Conservation (phyloP, 2,888 invertebrate species). For the Scelioninae gen. 1 region DNA sequence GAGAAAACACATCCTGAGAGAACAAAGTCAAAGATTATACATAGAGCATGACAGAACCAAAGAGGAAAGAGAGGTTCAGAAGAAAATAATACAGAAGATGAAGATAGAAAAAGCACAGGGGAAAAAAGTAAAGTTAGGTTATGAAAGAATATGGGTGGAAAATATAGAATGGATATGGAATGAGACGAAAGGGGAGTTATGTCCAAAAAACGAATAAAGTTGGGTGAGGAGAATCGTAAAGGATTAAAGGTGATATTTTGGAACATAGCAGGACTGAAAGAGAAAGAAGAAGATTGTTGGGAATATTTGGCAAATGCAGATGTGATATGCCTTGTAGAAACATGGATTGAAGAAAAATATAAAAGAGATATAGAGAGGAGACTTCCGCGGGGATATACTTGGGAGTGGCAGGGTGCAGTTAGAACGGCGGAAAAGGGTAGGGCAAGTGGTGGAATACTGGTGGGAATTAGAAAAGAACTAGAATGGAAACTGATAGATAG, state of each 20-base stretch:
- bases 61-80: conserved; percentile 21
- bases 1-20: conserved; percentile 1
- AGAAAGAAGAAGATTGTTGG: conserved; percentile 21
- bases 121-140: conserved; percentile 7
- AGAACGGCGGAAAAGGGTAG: background rate
- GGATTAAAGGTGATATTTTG: background rate
- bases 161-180: conserved; percentile 1
- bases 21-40: background rate
- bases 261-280: conserved; percentile 14
- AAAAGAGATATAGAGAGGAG: background rate
- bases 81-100: background rate
- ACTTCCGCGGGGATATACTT: background rate
- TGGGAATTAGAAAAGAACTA: conserved; percentile 4
- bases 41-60: conserved; percentile 31
- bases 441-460: background rate
- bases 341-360: conserved; percentile 6
- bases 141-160: background rate
- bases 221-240: background rate
- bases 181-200: background rate
- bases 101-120: conserved; percentile 8
- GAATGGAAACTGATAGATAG: background rate
- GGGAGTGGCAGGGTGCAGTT: background rate
- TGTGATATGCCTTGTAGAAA: conserved; percentile 9
- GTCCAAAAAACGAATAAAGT: conserved; percentile 1
- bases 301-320: conserved; percentile 3